Base-by-base conservation (phyloP, 2,113 vertebrate species). In the Dissostichus mawsoni region DNA sequence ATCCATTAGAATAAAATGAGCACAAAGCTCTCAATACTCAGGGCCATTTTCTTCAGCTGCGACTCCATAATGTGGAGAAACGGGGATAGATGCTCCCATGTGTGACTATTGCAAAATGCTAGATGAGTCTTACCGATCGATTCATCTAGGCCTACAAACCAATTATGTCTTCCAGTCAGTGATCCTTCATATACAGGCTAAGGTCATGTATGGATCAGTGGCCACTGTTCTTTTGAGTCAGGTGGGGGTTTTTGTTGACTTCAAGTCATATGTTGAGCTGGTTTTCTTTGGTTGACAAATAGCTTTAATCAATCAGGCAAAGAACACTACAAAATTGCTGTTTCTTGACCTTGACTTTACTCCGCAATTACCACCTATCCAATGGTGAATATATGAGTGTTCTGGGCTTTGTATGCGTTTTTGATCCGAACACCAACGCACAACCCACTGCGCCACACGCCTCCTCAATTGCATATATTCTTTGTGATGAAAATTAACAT, bases 91-190 rank as follows among this genome's bases (percentile, higher is more conserved):
- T 14, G 50, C 50, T 74, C 66, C 73, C 82, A 41, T 11, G 58
- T 76, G 71, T 79, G 62, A 81, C 69, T 41, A 48, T 2, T 66
- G 29, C 25, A 50, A 65, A 29, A 70, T 52, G 14, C 41, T 64
- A 77, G 51, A 85, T 36, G 52, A 87, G 62, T 53, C 67, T 56
- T 66, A 29, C 11, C 16, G n/a, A 90, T 89, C 64, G 69, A 89
- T 94, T 83, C 64, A 75, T 50, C 25, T 5, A 52, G 36, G 36
- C 58, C 80, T 75, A 63, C 62, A 67, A 77, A 78, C 70, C 79
- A 87, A 90, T 92, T 91, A 92, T 73, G 81, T 67, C 70, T 80
- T 66, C 59, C 80, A 89, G 80, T 87, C 84, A 68, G 75, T n/a
- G 68, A 74, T 58, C 74, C 64, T 72, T 88, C 81, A 83, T 84